phyloP scores from a whole-genome alignment of 2,113 vertebrate genomes.

The Oenanthe oenanthe region DNA sequence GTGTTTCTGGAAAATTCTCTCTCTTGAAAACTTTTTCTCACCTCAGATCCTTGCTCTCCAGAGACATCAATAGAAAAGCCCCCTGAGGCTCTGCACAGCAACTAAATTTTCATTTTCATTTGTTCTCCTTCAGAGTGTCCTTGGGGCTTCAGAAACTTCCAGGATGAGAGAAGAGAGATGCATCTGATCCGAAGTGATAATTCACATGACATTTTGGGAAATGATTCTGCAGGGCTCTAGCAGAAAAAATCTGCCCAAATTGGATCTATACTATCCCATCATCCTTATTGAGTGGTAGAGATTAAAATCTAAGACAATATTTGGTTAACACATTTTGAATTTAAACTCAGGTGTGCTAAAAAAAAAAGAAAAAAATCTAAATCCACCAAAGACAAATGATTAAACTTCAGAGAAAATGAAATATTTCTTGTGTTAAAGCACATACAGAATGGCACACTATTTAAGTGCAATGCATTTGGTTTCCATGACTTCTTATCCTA shows the following conservation, averaged over 20 bases:
- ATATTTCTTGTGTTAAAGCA: background rate
- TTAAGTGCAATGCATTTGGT: constrained; percentile 13
- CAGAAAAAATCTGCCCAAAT: background rate
- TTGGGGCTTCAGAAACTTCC: background rate
- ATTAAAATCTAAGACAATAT: background rate
- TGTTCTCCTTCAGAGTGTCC: constrained; percentile 39
- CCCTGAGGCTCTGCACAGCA: background rate
- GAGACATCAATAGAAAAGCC: background rate
- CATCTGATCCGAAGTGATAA: background rate
- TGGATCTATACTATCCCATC: background rate
- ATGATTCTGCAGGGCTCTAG: background rate
- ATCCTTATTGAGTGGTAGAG: background rate
- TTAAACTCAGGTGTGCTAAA: background rate
- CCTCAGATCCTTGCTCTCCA: background rate
- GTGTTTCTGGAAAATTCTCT: background rate
- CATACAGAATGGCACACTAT: background rate
- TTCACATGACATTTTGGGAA: background rate
- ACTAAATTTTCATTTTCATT: constrained; percentile 4
- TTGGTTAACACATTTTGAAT: background rate
- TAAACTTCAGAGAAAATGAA: background rate
- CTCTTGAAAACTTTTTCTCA: constrained; percentile 18
- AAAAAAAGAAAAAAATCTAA: background rate
- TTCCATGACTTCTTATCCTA: constrained; percentile 31
- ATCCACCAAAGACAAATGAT: background rate
- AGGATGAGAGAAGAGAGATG: background rate